These are phyloP conservation scores for Pithys albifrons DNA, from an alignment of 2,113 vertebrate species.

Conservation along the genomic window DNA sequence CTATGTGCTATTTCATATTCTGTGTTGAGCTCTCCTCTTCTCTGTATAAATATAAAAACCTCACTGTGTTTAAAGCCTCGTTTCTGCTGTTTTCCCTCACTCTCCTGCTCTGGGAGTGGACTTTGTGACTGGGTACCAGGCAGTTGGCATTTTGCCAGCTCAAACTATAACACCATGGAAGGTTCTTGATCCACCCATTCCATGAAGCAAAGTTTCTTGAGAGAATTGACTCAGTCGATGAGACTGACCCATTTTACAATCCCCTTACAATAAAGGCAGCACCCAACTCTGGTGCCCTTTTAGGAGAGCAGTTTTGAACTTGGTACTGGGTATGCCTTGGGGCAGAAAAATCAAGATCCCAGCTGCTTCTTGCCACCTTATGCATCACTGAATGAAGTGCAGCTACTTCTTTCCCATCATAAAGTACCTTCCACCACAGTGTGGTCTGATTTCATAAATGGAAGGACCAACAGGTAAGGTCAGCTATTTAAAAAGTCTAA, in stretches of 20 bases:
- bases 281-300: neutral
- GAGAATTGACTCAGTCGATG: neutral
- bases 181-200: neutral
- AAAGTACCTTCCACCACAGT: neutral
- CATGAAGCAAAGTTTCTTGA: neutral
- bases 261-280: neutral
- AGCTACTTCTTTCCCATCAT: neutral
- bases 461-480: neutral
- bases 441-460: neutral
- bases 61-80: too few relatives aligned
- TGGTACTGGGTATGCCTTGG: rapidly evolving
- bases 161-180: too few relatives aligned
- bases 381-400: neutral
- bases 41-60: too few relatives aligned
- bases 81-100: too few relatives aligned
- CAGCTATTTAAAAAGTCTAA: neutral
- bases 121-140: too few relatives aligned
- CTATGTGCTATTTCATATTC: too few relatives aligned
- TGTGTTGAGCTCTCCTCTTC: too few relatives aligned
- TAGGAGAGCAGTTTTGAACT: neutral
- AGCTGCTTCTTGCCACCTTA: neutral
- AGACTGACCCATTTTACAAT: neutral
- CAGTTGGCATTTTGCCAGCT: too few relatives aligned
- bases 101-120: too few relatives aligned
- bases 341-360: neutral